Evolutionary conservation across 2,888 invertebrate genomes (phyloP).

Genomic region (Stenodera caucasica): DNA sequence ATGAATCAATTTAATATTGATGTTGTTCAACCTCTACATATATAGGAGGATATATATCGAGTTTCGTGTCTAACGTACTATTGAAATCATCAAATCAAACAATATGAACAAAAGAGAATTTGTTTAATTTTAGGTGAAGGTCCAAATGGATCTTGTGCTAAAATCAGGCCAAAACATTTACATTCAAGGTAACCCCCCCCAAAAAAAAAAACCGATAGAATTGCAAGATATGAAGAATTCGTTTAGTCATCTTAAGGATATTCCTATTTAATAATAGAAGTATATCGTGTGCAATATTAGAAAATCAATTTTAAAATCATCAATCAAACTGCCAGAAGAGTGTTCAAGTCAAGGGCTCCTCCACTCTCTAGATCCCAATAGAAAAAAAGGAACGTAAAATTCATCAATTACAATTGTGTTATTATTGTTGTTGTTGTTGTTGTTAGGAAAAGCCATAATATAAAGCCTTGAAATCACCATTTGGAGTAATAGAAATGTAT

Average conservation of each 20-base stretch:
- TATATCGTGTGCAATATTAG: slow-evolving; percentile 2
- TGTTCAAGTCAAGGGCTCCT: not conserved
- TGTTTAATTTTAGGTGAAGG: not conserved
- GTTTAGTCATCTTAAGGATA: slow-evolving; percentile 7
- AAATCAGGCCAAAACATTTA: slow-evolving; percentile 2
- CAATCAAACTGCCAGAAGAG: not conserved
- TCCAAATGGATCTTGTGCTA: not conserved
- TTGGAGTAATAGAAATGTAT: slow-evolving; percentile 3
- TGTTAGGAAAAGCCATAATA: slow-evolving; percentile 4
- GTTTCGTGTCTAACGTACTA: not conserved
- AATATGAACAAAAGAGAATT: not conserved
- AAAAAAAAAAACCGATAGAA: not conserved
- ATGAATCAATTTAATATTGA: not conserved
- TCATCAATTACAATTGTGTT: not conserved
- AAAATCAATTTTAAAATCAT: not conserved
- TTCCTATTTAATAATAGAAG: not conserved
- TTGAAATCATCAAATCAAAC: not conserved
- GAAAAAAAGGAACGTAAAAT: not conserved
- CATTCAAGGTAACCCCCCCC: not conserved
- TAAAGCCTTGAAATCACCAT: not conserved
- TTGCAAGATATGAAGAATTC: not conserved
- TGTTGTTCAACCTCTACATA: not conserved
- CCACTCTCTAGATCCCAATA: not conserved
- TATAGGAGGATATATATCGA: not conserved
- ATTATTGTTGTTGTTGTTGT: not conserved